A percentile compares a stretch with the other conserved stretches of the same genome.
Evolutionary conservation across 2,888 invertebrate genomes (phyloP).

Genomic region (Zaprionus lineosus): DNA sequence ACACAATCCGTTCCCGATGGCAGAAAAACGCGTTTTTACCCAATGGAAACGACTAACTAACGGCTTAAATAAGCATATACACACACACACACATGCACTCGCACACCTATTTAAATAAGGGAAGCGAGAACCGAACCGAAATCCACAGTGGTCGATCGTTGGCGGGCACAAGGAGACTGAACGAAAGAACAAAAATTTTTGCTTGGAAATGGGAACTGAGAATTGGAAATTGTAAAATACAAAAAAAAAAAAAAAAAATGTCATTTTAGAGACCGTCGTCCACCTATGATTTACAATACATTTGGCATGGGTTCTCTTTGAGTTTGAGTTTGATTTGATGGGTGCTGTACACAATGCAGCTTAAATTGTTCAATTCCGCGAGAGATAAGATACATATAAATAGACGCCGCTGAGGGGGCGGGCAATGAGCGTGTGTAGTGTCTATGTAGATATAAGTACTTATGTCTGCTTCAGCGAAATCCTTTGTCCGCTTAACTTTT

Average conservation of each 20-base stretch:
- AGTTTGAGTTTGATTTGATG: slow-evolving; percentile 42
- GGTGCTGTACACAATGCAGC: slow-evolving; percentile 61
- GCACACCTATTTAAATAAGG: neutral
- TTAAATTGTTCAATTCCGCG: slow-evolving; percentile 63
- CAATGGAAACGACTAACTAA: slow-evolving; percentile 37
- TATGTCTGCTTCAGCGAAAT: slow-evolving; percentile 15
- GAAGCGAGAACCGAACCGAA: slow-evolving; percentile 8
- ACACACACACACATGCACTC: slow-evolving; percentile 1
- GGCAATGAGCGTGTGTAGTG: slow-evolving; percentile 15
- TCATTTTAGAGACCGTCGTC: neutral
- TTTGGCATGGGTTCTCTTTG: slow-evolving; percentile 29
- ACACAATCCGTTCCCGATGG: slow-evolving; percentile 26
- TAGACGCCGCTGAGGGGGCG: slow-evolving; percentile 32
- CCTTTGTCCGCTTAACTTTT: slow-evolving; percentile 18
- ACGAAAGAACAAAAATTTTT: slow-evolving; percentile 3
- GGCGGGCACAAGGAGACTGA: slow-evolving; percentile 57
- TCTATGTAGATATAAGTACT: slow-evolving; percentile 36
- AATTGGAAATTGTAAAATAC: no score
- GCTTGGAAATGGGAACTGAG: no score
- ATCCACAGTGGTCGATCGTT: slow-evolving; percentile 44
- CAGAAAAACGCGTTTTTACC: slow-evolving; percentile 14
- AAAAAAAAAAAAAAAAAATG: no score
- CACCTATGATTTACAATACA: slow-evolving; percentile 41
- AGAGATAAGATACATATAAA: slow-evolving; percentile 63
- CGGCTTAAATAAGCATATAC: neutral